Conservation (phyloP, 2,888 invertebrate species). For the Eubasilissa splendida region DNA sequence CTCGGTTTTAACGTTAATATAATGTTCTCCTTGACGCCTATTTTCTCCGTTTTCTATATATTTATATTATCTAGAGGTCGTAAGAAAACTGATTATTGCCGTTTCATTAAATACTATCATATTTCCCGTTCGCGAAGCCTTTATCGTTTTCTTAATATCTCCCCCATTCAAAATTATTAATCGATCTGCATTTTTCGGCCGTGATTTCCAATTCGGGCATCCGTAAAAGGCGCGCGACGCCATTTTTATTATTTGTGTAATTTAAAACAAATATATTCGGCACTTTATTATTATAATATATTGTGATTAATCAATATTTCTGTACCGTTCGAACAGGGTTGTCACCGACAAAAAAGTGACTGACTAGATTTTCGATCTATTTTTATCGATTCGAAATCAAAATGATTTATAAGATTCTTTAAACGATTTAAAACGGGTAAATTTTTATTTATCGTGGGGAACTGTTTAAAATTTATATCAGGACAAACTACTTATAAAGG, state of each 20-base stretch:
- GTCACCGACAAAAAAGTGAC: not conserved
- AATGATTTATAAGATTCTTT: too few relatives aligned
- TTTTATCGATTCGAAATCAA: too few relatives aligned
- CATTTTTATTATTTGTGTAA: constrained; percentile 31
- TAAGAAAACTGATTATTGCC: not conserved
- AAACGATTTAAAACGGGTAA: too few relatives aligned
- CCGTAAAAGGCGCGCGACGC: constrained; percentile 13
- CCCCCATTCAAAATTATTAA: constrained; percentile 13
- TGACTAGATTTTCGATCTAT: not conserved
- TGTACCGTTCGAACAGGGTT: constrained; percentile 3
- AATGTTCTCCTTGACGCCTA: not conserved
- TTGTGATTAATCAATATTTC: constrained; percentile 30
- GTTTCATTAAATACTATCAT: not conserved
- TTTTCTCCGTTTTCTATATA: not conserved
- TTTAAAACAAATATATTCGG: constrained; percentile 26
- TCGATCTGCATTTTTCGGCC: constrained; percentile 31
- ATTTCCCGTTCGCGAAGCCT: not conserved
- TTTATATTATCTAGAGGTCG: not conserved
- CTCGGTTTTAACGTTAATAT: constrained; percentile 1
- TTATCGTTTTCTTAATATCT: not conserved
- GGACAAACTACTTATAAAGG: too few relatives aligned
- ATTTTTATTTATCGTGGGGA: too few relatives aligned
- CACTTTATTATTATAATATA: constrained; percentile 14
- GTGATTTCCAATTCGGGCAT: not conserved
- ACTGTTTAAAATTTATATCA: too few relatives aligned